A percentile compares a stretch with the other conserved stretches of the same genome.
phyloP scores from a whole-genome alignment of 2,888 invertebrate species.

The Adelphocoris suturalis region DNA sequence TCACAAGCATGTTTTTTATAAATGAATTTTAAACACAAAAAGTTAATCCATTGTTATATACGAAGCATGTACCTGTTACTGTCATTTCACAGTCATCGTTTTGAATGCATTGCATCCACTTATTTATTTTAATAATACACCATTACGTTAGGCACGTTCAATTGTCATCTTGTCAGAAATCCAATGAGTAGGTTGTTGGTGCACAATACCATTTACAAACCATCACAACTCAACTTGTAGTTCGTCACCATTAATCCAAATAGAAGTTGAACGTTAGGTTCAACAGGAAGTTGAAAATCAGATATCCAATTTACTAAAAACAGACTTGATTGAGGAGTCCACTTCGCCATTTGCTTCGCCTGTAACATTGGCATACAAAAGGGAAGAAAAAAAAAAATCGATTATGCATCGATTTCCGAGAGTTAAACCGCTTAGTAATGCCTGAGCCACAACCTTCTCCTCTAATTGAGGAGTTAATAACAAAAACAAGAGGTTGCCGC shows the following conservation, averaged over 20 bases:
- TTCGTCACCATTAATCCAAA: no score
- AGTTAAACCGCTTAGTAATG: not conserved
- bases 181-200: no score
- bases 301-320: not conserved
- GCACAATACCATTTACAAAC: no score
- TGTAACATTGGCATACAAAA: constrained; percentile 31
- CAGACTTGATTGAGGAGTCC: no score
- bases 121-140: not conserved
- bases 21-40: constrained; percentile 8
- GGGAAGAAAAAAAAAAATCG: constrained; percentile 20
- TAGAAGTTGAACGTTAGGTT: no score
- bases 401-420: no score
- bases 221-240: no score
- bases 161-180: no score
- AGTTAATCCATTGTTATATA: not conserved
- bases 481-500: no score
- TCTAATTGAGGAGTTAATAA: constrained; percentile 28
- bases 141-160: no score
- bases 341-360: not conserved
- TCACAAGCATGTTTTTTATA: constrained; percentile 26
- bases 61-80: not conserved
- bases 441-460: constrained; percentile 35
- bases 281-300: not conserved
- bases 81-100: not conserved
- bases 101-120: not conserved